Base-by-base conservation (phyloP, 2,113 vertebrate genomes). In the Paraplagusia blochii region DNA sequence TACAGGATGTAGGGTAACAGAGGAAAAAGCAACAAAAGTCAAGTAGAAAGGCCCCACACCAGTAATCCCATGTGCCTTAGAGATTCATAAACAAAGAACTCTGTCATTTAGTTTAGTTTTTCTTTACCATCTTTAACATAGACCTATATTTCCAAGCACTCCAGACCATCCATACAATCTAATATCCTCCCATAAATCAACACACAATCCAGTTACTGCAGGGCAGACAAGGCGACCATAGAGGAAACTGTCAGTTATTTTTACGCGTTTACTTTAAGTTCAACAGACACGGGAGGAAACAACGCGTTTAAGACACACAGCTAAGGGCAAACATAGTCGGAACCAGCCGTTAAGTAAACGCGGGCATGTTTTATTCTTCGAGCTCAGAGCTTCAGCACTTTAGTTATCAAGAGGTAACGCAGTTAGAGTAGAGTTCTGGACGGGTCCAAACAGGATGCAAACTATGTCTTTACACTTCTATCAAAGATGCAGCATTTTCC, bases 31-130 rank as follows among this genome's bases (percentile, higher is more conserved):
- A 53, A 76, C 15, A 60, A n/a, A 77, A 29, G 42, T 71, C 69
- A 67, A 81, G 58, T 77, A 70, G 70, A 80, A 82, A 76, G 83
- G 79, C 77, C 83, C 73, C 69, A 63, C 79, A 74, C 52, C 48
- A 74, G 79, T 77, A 71, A 82, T 72, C 80, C 85, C 75, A 68
- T 75, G 78, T 85, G 78, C 80, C 63, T 69, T 63, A 80, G 75
- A 81, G 73, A 84, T 74, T 76, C 85, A 81, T 58, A 44, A 67
- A 77, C 50, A 53, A 65, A 48, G 53, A 73, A 68, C 64, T 69
- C 48, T 53, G 54, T 49, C 49, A 45, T 57, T 18, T 66, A 67
- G 39, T 62, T 43, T 58, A 36, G 22, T 29, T 4, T 29, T 29
- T 29, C 22, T 29, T 29, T 29, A 29, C 22, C 22, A 13, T 60